Evolutionary conservation across 2,888 invertebrate genomes (phyloP).

Genomic region (Rotaria magnacalcarata): DNA sequence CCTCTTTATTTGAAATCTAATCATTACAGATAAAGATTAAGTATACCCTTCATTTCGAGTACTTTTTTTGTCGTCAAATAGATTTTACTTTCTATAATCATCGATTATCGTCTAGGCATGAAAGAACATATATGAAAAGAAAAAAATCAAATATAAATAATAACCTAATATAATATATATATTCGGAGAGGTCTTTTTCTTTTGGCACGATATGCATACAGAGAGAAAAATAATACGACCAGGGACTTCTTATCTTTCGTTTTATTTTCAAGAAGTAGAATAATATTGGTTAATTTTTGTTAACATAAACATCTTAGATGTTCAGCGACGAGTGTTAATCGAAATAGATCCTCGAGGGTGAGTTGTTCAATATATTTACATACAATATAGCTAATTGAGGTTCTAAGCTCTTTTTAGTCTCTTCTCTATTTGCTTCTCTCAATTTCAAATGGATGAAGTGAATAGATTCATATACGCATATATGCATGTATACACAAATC

Average conservation of each 20-base stretch:
- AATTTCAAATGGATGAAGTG: background rate
- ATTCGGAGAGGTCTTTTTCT: background rate
- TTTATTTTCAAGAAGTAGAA: no score
- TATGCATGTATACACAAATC: background rate
- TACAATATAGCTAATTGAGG: constrained; percentile 8
- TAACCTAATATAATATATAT: background rate
- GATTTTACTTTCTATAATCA: background rate
- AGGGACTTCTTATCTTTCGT: background rate
- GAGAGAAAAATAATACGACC: background rate
- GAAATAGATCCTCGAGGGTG: background rate
- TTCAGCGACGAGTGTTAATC: no score
- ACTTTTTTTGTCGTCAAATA: background rate
- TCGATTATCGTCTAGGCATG: background rate
- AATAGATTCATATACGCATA: background rate
- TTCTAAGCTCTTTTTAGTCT: background rate
- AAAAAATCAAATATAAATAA: background rate
- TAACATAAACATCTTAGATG: no score
- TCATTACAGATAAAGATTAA: no score
- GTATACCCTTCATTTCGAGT: background rate
- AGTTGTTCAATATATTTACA: background rate
- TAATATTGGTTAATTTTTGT: no score
- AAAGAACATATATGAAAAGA: background rate
- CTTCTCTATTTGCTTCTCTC: no score
- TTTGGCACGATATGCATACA: no score
- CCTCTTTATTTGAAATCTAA: no score